Percentiles rank a stretch among this genome's conserved stretches.
Evolutionary conservation across 2,888 invertebrate genomes (phyloP).

Genomic region (Pseudococcus viburni): DNA sequence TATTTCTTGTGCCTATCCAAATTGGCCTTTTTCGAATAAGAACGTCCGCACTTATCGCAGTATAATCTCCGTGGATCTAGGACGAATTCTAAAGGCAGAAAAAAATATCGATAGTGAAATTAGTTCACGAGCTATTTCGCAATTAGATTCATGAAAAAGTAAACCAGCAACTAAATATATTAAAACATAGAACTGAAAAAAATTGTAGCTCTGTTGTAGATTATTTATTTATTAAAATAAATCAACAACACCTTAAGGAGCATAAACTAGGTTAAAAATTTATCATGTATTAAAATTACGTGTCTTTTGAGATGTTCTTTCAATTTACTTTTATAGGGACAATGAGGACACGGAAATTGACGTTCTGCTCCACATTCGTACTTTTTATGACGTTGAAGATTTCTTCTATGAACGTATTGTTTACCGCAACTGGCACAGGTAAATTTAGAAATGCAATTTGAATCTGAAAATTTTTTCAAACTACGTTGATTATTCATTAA

Average conservation of each 20-base stretch:
- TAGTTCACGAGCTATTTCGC: background rate
- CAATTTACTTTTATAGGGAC: slow-evolving; percentile 69
- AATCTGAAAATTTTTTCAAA: background rate
- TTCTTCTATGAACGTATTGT: slow-evolving; percentile 68
- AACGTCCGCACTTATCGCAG: slow-evolving; percentile 69
- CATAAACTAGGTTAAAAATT: slow-evolving; percentile 11
- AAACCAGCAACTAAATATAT: background rate
- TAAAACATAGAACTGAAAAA: background rate
- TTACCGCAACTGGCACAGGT: slow-evolving; percentile 67
- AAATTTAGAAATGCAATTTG: background rate
- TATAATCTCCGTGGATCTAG: slow-evolving; percentile 29
- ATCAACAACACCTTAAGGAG: background rate
- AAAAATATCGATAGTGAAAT: background rate
- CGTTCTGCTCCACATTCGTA: slow-evolving; percentile 70
- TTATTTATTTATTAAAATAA: background rate
- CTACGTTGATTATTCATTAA: background rate
- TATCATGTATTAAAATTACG: slow-evolving; percentile 67
- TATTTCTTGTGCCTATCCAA: slow-evolving; percentile 69
- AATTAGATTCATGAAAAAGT: background rate
- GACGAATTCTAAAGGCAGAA: slow-evolving; percentile 13
- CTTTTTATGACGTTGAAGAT: slow-evolving; percentile 69
- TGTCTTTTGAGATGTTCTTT: slow-evolving; percentile 69
- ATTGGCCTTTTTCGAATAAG: slow-evolving; percentile 68
- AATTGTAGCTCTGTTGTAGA: background rate
- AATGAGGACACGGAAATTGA: slow-evolving; percentile 69